Conservation (phyloP, 2,113 vertebrate genomes). For the Alces alces region DNA sequence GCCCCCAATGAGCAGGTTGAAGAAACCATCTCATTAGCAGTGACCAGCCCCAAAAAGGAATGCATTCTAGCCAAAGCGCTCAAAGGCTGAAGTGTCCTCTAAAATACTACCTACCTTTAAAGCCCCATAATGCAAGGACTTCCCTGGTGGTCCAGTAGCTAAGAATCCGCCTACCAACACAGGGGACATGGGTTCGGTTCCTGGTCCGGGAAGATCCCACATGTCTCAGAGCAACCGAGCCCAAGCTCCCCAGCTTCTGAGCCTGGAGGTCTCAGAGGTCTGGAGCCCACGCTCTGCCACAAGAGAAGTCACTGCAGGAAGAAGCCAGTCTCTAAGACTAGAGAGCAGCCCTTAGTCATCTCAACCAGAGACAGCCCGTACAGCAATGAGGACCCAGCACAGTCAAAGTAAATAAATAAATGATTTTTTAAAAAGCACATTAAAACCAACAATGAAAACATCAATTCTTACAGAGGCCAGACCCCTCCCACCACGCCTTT, state of each 20-base stretch:
- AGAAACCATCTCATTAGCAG: neutral
- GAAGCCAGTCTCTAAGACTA: neutral
- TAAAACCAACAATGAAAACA: rapidly evolving
- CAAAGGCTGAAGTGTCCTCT: neutral
- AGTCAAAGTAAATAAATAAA: neutral
- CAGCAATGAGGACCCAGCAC: rapidly evolving
- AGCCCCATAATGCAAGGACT: neutral
- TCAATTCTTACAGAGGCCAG: neutral
- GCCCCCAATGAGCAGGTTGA: rapidly evolving
- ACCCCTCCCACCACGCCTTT: neutral
- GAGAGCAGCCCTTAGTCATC: neutral
- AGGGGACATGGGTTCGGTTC: neutral
- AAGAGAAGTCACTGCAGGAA: neutral
- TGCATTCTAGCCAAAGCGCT: rapidly evolving
- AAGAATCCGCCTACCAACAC: neutral
- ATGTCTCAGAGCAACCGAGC: neutral
- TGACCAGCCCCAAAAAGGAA: no score
- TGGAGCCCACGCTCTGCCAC: neutral
- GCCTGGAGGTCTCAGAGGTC: neutral
- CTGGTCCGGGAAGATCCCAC: neutral
- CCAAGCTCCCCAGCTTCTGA: neutral
- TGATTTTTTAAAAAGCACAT: neutral
- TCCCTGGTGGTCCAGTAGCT: neutral
- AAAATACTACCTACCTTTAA: neutral
- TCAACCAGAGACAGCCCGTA: neutral